phyloP scores from a whole-genome alignment of 1,140 invertebrate species.

The Mamestra configurata region DNA sequence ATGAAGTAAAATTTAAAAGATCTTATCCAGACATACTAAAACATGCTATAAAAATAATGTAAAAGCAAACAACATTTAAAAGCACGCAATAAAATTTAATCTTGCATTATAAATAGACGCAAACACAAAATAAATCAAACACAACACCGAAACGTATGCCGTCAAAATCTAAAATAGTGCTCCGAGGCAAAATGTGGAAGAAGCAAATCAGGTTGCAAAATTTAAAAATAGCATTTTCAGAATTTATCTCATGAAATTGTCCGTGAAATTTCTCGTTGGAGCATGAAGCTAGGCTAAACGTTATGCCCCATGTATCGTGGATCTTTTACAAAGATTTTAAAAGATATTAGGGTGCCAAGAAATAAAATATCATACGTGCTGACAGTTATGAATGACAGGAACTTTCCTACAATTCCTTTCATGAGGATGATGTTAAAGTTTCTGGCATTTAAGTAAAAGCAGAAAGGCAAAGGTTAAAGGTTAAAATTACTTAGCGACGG shows the following conservation, averaged over 20 bases:
- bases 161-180: constrained; percentile 39
- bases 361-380: constrained; percentile 22
- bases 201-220: constrained; percentile 40
- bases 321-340: constrained; percentile 28
- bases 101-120: not conserved
- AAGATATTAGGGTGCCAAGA: constrained; percentile 43
- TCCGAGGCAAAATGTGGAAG: constrained; percentile 15
- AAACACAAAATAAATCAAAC: constrained; percentile 21
- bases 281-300: constrained; percentile 39
- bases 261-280: constrained; percentile 42
- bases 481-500: no score
- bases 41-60: not conserved
- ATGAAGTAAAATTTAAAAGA: no score
- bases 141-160: not conserved
- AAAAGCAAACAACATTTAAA: not conserved
- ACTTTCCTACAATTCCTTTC: not conserved
- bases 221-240: constrained; percentile 47
- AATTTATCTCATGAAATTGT: constrained; percentile 52
- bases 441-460: not conserved
- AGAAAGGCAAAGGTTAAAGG: not conserved
- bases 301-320: constrained; percentile 38
- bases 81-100: not conserved
- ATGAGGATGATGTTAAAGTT: not conserved
- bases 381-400: constrained; percentile 25
- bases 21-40: not conserved